Evolutionary conservation across 2,888 invertebrate genomes (phyloP).

Genomic region (Eupsilia transversa): DNA sequence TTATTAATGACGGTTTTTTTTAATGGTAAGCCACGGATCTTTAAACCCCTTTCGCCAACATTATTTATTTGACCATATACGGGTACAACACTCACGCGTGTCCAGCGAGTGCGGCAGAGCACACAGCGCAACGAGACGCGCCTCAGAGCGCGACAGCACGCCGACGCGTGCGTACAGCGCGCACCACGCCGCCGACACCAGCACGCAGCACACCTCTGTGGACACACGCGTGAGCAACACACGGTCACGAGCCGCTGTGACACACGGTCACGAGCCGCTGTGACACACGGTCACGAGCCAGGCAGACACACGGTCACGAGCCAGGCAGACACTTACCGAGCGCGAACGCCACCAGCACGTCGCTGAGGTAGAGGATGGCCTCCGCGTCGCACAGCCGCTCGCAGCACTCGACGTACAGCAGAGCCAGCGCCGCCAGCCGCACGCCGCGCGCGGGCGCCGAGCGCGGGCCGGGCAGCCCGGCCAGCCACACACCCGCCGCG

Average conservation of each 20-base stretch:
- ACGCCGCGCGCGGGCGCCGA: constrained; percentile 49
- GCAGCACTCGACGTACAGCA: constrained; percentile 82
- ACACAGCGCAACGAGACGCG: constrained; percentile 72
- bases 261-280: too few relatives aligned
- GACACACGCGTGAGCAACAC: constrained; percentile 1
- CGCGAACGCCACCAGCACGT: constrained; percentile 65
- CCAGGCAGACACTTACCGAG: constrained; percentile 62
- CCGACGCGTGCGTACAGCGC: constrained; percentile 75
- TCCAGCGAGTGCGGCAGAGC: constrained; percentile 72
- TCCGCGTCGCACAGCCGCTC: constrained; percentile 76
- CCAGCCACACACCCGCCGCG: constrained; percentile 66
- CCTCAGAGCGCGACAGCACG: constrained; percentile 69
- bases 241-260: too few relatives aligned
- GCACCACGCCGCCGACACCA: constrained; percentile 70
- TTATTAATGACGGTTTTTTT: too few relatives aligned
- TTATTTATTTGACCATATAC: neutral
- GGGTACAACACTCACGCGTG: constrained; percentile 45
- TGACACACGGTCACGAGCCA: too few relatives aligned
- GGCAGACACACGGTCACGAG: constrained; percentile 7
- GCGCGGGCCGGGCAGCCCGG: constrained; percentile 33
- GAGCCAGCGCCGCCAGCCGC: constrained; percentile 73
- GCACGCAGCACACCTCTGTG: constrained; percentile 71
- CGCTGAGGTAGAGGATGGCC: constrained; percentile 72
- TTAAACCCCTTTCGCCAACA: neutral
- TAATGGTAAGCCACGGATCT: too few relatives aligned